A percentile compares a stretch with the other conserved stretches of the same genome.
These are phyloP conservation scores for Osmoderma eremita DNA, from an alignment of 2,888 invertebrate species.

Conservation along the genomic window DNA sequence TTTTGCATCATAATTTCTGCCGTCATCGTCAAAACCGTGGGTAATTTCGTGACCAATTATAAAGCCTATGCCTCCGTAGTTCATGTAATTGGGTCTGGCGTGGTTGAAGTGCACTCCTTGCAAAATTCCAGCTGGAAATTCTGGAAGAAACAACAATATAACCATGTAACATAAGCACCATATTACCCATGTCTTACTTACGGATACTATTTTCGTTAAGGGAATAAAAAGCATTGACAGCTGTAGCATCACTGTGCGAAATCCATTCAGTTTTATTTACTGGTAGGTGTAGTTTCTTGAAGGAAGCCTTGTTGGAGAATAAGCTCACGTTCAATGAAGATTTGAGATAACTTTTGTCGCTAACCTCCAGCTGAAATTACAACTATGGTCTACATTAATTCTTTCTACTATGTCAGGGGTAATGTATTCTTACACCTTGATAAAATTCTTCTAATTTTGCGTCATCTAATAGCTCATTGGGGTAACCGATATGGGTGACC, in stretches of 20 bases:
- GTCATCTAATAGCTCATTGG: slow-evolving; percentile 86
- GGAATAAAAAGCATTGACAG: slow-evolving; percentile 88
- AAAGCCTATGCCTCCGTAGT: slow-evolving; percentile 90
- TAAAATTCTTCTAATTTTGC: slow-evolving; percentile 84
- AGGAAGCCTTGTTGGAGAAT: slow-evolving; percentile 83
- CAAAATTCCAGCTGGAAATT: slow-evolving; percentile 92
- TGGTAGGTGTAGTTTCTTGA: slow-evolving; percentile 78
- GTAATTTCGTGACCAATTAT: slow-evolving; percentile 94
- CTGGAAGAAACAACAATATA: no score
- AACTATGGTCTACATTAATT: no score
- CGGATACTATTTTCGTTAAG: slow-evolving; percentile 88
- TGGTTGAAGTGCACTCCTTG: slow-evolving; percentile 93
- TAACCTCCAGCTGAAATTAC: slow-evolving; percentile 73
- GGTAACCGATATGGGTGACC: slow-evolving; percentile 92
- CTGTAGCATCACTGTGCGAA: slow-evolving; percentile 83
- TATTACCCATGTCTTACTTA: slow-evolving; percentile 66
- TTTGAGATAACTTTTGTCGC: slow-evolving; percentile 75
- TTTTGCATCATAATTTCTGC: slow-evolving; percentile 90
- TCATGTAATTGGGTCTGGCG: slow-evolving; percentile 89
- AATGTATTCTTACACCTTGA: slow-evolving; percentile 67
- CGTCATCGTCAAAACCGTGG: slow-evolving; percentile 90
- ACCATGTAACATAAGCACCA: no score
- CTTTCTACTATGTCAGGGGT: no score
- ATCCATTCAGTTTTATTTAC: slow-evolving; percentile 89
- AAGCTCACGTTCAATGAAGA: slow-evolving; percentile 81